A percentile compares a stretch with the other conserved stretches of the same genome.
Conservation (phyloP, 92 coral and sea anemone species). For the Porites rus region DNA sequence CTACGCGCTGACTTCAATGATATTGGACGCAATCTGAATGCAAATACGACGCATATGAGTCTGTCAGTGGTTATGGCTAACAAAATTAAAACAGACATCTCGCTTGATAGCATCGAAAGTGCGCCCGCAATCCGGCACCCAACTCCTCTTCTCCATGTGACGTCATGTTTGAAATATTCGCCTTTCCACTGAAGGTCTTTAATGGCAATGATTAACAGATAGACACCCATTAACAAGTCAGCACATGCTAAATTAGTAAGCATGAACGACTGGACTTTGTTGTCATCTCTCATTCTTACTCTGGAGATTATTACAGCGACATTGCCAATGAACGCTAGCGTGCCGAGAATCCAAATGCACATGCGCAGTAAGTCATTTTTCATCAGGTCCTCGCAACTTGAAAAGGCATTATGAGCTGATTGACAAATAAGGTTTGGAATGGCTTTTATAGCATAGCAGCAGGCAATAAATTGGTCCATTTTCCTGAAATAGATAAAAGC, state of each 20-base stretch:
- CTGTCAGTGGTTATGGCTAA: slow-evolving; percentile 67
- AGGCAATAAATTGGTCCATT: slow-evolving; percentile 71
- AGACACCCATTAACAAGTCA: slow-evolving; percentile 74
- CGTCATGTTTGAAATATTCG: slow-evolving; percentile 72
- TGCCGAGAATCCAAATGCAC: slow-evolving; percentile 72
- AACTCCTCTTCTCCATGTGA: slow-evolving; percentile 63
- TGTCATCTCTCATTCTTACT: slow-evolving; percentile 43
- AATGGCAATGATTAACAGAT: slow-evolving; percentile 64
- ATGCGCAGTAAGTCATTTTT: slow-evolving; percentile 54
- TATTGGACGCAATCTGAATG: slow-evolving; percentile 50
- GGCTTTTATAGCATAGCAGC: slow-evolving; percentile 73
- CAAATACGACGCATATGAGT: slow-evolving; percentile 64
- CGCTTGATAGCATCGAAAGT: slow-evolving; percentile 72
- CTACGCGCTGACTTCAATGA: slow-evolving; percentile 40
- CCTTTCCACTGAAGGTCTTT: slow-evolving; percentile 69
- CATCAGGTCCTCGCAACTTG: slow-evolving; percentile 69
- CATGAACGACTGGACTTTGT: slow-evolving; percentile 67
- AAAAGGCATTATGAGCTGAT: slow-evolving; percentile 55
- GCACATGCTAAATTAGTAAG: slow-evolving; percentile 65
- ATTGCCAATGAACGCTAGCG: slow-evolving; percentile 68
- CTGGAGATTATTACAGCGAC: slow-evolving; percentile 60
- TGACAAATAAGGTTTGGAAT: slow-evolving; percentile 50
- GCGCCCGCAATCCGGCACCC: slow-evolving; percentile 75
- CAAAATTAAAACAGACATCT: slow-evolving; percentile 72
- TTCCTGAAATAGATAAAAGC: slow-evolving; percentile 26